phyloP scores from a whole-genome alignment of 2,113 vertebrate genomes.

The Actinemys pallida region DNA sequence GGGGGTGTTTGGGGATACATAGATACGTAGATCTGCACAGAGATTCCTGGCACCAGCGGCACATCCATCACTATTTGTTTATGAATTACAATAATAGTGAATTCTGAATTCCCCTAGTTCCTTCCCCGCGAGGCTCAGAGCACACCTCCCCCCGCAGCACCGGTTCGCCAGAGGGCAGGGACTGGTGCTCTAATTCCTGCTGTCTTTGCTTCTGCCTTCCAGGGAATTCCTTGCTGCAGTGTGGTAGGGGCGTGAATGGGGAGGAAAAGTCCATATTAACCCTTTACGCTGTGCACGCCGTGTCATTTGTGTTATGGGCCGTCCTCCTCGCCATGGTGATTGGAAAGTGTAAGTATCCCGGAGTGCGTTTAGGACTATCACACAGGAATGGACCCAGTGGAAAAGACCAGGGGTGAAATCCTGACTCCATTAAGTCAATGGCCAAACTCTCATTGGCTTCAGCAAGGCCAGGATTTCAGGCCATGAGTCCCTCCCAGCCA shows the following conservation, averaged over 20 bases:
- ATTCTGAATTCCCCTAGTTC: neutral
- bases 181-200: neutral
- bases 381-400: neutral
- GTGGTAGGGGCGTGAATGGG: neutral
- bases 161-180: neutral
- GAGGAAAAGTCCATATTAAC: neutral
- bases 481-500: neutral
- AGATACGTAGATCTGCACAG: neutral
- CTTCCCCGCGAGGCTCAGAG: too few species aligned
- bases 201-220: neutral
- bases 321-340: neutral
- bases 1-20: too few species aligned
- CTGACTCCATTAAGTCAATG: neutral
- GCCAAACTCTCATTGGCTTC: neutral
- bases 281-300: neutral
- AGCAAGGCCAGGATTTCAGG: neutral
- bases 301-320: neutral
- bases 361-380: neutral
- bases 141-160: neutral
- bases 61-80: neutral
- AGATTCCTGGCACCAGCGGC: neutral
- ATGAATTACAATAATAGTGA: neutral
- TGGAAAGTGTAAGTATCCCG: neutral
- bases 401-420: neutral
- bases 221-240: neutral